These are phyloP conservation scores for Datnioides undecimradiatus DNA, from an alignment of 2,113 vertebrate species.

Conservation along the genomic window DNA sequence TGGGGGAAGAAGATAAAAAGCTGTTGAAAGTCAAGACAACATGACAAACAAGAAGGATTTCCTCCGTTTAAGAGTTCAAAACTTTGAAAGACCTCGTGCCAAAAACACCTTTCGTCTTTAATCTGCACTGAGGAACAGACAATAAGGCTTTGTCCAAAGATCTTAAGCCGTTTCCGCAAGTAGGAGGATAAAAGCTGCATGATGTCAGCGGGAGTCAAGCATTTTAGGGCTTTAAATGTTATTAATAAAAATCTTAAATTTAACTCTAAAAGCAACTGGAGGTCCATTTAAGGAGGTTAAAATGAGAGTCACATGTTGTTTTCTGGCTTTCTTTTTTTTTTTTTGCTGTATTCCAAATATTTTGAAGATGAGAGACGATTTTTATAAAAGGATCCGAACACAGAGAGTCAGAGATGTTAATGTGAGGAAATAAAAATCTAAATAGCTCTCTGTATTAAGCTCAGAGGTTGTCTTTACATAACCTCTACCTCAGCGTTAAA, in stretches of 20 bases:
- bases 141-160: slow-evolving; percentile 60
- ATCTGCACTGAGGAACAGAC: slow-evolving; percentile 47
- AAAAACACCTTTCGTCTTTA: slow-evolving; percentile 49
- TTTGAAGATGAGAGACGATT: not conserved
- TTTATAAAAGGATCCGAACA: not conserved
- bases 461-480: not conserved
- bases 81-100: slow-evolving; percentile 12
- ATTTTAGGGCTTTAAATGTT: slow-evolving; percentile 48
- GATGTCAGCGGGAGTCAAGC: slow-evolving; percentile 38
- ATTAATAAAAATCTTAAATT: slow-evolving; percentile 37
- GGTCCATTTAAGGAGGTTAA: not conserved
- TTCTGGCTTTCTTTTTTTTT: not conserved
- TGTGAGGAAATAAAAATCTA: not conserved
- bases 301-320: slow-evolving; percentile 25
- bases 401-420: not conserved
- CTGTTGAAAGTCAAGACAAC: slow-evolving; percentile 23
- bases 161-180: slow-evolving; percentile 41
- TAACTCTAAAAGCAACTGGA: slow-evolving; percentile 15
- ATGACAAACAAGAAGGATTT: slow-evolving; percentile 44
- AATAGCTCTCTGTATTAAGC: not conserved
- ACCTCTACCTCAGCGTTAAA: not conserved
- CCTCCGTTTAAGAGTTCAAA: slow-evolving; percentile 50
- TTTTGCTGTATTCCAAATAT: not conserved
- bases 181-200: slow-evolving; percentile 49
- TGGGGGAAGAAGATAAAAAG: not conserved